Base-by-base conservation (phyloP, 1,140 invertebrate species). In the Elysia chlorotica region DNA sequence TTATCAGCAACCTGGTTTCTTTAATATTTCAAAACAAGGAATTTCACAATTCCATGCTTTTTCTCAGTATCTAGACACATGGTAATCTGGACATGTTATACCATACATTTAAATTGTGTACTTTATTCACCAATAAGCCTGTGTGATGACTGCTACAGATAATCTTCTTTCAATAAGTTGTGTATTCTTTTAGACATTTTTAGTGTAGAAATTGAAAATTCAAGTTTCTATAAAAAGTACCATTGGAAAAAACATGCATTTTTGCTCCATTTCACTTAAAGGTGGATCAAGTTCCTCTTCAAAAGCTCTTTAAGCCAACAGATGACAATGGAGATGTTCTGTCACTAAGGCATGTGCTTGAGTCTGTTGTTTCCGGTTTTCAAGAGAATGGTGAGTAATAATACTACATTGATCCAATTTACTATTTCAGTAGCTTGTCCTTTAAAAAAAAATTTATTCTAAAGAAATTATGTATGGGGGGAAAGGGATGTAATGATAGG, bases 221-320 rank as follows among this genome's bases (percentile, higher is more conserved):
- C n/a, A n/a, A n/a, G 6, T 59, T 59, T 48, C n/a, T 48, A 10
- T 48, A 10, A 48, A 48, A 48, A 10, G n/a, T 10, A 48, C 10
- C 41, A 14, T 48, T 48, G 41, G n/a, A 14, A 14, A 14, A 48
- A 48, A 48, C 10, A 48, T 48, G 87, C 89, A 62, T 71, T 73
- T 54, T 2, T 71, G 5, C 54, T 37, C 1, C 65, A 69, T 66
- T 78, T 75, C 62, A 77, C 61, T 76, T 69, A 2, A 74, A 87
- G 86, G 72, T 72, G 36, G 86, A 88, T 59, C 76, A 76, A 61
- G 81, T 84, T 30, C 82, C 83, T 54, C 82, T 86, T 35, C 88
- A 88, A 74, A 83, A 80, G 63, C 75, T 88, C 68, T 85, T 88
- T 73, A 76, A 78, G 70, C 88, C 89, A 35, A n/a, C 82, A 0